Percentiles rank a stretch among this genome's conserved stretches.
phyloP scores from a whole-genome alignment of 1,140 invertebrate species.

The Nylanderia fulva region DNA sequence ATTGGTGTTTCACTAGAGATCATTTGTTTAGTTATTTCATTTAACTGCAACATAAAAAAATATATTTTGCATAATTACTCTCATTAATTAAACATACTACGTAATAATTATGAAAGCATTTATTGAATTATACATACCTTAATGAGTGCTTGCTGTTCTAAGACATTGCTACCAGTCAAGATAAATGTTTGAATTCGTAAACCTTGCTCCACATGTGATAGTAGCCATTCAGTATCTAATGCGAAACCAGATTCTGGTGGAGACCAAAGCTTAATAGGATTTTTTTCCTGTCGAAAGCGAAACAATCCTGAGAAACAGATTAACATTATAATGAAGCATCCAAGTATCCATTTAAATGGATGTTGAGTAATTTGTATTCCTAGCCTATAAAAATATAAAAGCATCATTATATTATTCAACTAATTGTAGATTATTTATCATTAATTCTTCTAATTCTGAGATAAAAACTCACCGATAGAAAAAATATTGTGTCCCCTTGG shows the following conservation, averaged over 20 bases:
- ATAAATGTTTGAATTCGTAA: constrained; percentile 88
- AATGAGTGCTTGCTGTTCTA: constrained; percentile 86
- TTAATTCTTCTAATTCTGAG: not conserved
- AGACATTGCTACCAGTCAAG: constrained; percentile 89
- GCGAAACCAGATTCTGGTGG: constrained; percentile 89
- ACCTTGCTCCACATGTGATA: constrained; percentile 89
- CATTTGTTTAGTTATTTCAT: constrained; percentile 81
- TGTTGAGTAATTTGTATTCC: constrained; percentile 79
- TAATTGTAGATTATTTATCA: not conserved
- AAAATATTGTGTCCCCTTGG: constrained; percentile 77
- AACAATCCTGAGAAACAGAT: constrained; percentile 80
- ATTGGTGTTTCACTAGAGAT: constrained; percentile 67
- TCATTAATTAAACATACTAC: not conserved
- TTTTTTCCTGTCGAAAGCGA: constrained; percentile 85
- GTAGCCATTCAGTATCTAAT: constrained; percentile 90
- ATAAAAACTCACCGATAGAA: constrained; percentile 79
- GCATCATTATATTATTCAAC: not conserved
- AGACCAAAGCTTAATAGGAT: constrained; percentile 92
- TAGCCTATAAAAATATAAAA: constrained; percentile 70
- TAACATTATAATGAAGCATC: constrained; percentile 79
- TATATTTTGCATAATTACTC: not conserved
- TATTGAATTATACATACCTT: constrained; percentile 76
- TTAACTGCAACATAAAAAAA: constrained; percentile 74
- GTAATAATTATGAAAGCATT: not conserved
- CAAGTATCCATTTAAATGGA: constrained; percentile 80